These are phyloP conservation scores for Heliconius hortense DNA, from an alignment of 2,888 invertebrate genomes.

Conservation along the genomic window DNA sequence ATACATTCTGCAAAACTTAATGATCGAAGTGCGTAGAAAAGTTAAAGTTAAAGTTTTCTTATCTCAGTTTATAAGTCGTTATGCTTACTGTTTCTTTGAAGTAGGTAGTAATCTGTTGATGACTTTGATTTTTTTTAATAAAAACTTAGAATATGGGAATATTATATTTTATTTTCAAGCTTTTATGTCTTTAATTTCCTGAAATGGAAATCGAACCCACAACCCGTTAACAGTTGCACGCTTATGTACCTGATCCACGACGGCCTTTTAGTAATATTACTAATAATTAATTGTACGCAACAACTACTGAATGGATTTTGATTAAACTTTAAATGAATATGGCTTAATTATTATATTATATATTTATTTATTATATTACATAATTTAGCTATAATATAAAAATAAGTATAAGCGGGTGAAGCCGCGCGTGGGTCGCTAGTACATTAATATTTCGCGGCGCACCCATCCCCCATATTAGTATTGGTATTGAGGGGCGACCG, in stretches of 20 bases:
- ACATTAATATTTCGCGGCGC: slow-evolving; percentile 12
- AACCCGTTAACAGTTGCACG: background rate
- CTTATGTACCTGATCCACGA: too few species aligned
- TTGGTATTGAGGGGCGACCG: slow-evolving; percentile 30
- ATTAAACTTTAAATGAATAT: too few species aligned
- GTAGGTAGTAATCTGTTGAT: background rate
- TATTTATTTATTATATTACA: too few species aligned
- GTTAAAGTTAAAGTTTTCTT: slow-evolving; percentile 43
- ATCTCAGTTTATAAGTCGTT: slow-evolving; percentile 29
- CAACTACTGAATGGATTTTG: too few species aligned
- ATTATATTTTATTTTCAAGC: background rate
- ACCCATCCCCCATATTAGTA: slow-evolving; percentile 16
- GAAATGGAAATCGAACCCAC: background rate
- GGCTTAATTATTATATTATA: too few species aligned
- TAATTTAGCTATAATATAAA: too few species aligned
- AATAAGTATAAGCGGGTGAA: background rate
- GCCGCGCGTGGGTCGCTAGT: background rate
- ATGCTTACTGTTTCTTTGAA: background rate
- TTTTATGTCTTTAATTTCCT: background rate
- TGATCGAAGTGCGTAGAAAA: slow-evolving; percentile 39
- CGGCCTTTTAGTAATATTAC: too few species aligned
- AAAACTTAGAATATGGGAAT: background rate
- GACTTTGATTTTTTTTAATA: background rate
- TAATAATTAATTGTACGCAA: too few species aligned
- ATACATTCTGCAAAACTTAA: slow-evolving; percentile 38